Evolutionary conservation across 2,797 vertebrate species (phyloP).

Genomic region (Gymnothorax reevesii): DNA sequence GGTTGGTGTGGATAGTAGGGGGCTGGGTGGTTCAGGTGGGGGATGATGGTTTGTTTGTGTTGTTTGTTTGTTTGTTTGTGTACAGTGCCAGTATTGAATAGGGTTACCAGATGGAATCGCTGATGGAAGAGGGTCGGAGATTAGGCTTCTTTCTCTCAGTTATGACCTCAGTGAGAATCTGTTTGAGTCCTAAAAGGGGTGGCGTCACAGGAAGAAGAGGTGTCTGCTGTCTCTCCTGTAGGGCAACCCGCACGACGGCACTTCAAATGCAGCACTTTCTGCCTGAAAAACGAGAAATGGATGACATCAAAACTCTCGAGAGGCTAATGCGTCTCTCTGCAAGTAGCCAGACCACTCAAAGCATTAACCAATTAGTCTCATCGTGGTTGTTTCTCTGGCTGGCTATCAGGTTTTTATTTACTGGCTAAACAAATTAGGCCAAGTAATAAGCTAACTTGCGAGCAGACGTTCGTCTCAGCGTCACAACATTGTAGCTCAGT

Average conservation of each 20-base stretch:
- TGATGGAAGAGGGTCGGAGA: not conserved
- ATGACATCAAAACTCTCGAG: conserved; percentile 20
- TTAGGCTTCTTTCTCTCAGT: not conserved
- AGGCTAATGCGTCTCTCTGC: not conserved
- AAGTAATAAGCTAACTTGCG: conserved; percentile 38
- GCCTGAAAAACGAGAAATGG: conserved; percentile 16
- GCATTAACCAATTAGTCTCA: conserved; percentile 54
- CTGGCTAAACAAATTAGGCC: conserved; percentile 50
- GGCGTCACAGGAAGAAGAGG: not conserved
- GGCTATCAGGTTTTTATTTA: conserved; percentile 50
- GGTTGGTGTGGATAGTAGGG: not conserved
- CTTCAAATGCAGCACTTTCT: not conserved
- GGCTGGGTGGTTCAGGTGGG: not conserved
- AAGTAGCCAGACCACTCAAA: conserved; percentile 41
- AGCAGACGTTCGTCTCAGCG: conserved; percentile 32
- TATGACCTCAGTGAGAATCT: not conserved
- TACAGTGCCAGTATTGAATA: conserved; percentile 21
- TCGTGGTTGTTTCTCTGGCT: conserved; percentile 33
- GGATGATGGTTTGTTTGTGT: conserved; percentile 18
- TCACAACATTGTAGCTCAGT: conserved; percentile 13
- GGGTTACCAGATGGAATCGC: conserved; percentile 11
- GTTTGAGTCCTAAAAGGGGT: not conserved
- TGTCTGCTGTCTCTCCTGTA: not conserved
- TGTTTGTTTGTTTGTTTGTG: conserved; percentile 33
- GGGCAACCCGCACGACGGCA: not conserved